Percentiles rank a stretch among this genome's conserved stretches.
phyloP scores from a whole-genome alignment of 2,113 vertebrate genomes.

The Syrrhaptes paradoxus region DNA sequence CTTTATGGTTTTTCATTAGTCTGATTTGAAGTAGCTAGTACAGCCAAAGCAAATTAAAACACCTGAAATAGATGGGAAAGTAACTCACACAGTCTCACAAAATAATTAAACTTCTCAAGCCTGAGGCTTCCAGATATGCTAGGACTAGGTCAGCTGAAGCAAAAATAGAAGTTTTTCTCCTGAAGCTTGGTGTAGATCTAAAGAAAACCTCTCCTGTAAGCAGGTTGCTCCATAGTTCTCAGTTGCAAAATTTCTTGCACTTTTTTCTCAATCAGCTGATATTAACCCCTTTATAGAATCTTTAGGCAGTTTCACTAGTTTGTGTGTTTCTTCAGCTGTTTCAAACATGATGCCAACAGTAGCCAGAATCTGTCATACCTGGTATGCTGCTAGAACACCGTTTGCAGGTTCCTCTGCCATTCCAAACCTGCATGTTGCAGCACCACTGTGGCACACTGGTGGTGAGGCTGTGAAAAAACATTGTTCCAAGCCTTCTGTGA shows the following conservation, averaged over 20 bases:
- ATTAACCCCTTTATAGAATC: neutral
- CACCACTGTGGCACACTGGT: neutral
- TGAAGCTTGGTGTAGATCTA: neutral
- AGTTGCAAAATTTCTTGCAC: conserved; percentile 22
- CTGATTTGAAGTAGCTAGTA: neutral
- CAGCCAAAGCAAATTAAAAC: neutral
- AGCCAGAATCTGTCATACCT: neutral
- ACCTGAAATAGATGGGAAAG: neutral
- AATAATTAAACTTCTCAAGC: neutral
- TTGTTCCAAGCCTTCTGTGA: neutral
- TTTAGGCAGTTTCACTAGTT: neutral
- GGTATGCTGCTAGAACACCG: neutral
- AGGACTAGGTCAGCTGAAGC: neutral
- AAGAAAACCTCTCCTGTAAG: neutral
- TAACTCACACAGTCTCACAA: neutral
- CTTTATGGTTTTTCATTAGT: neutral
- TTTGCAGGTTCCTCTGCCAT: neutral
- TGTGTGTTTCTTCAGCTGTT: neutral
- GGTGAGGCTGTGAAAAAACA: neutral
- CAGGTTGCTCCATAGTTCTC: conserved; percentile 9
- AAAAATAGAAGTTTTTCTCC: neutral
- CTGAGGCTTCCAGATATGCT: neutral
- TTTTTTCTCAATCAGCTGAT: conserved; percentile 30
- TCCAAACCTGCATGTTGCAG: neutral
- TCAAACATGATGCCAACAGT: neutral